Evolutionary conservation across 2,797 vertebrate species (phyloP), one percentile per base, ranked within the genome.

Genomic region (Acomys russatus): DNA sequence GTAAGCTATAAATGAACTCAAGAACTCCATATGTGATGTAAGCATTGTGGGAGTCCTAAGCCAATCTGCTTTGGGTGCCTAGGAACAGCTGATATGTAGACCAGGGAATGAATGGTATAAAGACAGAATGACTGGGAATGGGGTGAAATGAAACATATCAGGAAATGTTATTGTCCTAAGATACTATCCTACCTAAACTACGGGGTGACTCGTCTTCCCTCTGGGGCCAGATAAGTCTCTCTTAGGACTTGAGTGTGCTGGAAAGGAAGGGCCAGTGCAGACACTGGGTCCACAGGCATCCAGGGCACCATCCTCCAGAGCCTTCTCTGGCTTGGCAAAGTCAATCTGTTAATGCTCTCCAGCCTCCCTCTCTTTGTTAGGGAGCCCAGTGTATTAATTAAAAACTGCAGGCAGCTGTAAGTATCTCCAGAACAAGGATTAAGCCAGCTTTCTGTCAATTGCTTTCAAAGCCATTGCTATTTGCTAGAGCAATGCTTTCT

Each of bases 351-450:
- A 61, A 91, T 92, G 88, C 64, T 33, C 78, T 96, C 94, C 83
- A 88, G 51, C 87, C 66, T 87, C 71, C 84, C 82, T 71, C 90
- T 49, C 64, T 85, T 92, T 88, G 90, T 78, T 85, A 70, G 59
- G 92, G 90, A 78, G 94, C 91, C 38, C 66, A 93, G 92, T 64
- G 73, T 96, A 97, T 97, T 97, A 97, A 97, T 97, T 98, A 98
- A 97, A 97, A 97, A 95, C 92, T 76, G 33, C 38, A 4, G 95
- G 97, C 92, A 96, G 92, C 98, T 89, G 1, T 94, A 90, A 96
- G 93, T 71, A 92, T 97, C 94, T 97, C 0, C 0, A 96, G 97
- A 93, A 90, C 63, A 79, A 90, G 89, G 66, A 30, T 89, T 92
- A 96, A 97, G 92, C 91, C 97, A 91, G 91, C 88, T 95, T 98